These are phyloP conservation scores for Willisornis vidua DNA, from an alignment of 2,113 vertebrate genomes.

Conservation along the genomic window DNA sequence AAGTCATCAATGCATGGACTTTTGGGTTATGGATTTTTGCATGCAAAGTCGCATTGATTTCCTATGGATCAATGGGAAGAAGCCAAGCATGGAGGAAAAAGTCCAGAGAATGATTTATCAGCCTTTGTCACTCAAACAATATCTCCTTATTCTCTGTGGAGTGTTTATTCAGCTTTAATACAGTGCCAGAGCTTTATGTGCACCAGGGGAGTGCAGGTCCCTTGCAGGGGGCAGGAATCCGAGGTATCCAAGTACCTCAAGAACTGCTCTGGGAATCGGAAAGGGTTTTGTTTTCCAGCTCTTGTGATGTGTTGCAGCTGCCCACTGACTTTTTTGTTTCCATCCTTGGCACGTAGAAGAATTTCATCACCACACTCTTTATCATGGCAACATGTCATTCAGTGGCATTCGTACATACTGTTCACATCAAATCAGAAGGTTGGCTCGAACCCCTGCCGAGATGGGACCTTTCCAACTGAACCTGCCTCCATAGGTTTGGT, in stretches of 20 bases:
- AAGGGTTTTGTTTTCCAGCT: constrained; percentile 49
- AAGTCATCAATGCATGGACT: constrained; percentile 17
- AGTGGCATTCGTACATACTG: constrained; percentile 49
- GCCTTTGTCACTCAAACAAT: constrained; percentile 11
- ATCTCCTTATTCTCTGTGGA: background rate
- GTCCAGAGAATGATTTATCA: constrained; percentile 45
- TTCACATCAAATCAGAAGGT: constrained; percentile 63
- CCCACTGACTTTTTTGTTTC: constrained; percentile 67
- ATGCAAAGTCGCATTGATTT: background rate
- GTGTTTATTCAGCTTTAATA: background rate
- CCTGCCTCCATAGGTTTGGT: constrained; percentile 55
- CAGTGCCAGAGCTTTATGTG: background rate
- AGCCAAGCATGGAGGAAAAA: constrained; percentile 32
- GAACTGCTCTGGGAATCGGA: background rate
- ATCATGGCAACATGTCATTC: constrained; percentile 67
- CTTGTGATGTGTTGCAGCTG: constrained; percentile 62
- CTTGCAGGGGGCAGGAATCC: background rate
- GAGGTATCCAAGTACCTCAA: background rate
- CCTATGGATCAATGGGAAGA: constrained; percentile 31
- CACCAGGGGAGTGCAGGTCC: background rate
- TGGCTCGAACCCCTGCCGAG: constrained; percentile 45
- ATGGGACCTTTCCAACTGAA: constrained; percentile 59
- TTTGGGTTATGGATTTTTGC: constrained; percentile 39
- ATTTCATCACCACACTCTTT: constrained; percentile 66
- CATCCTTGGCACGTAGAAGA: constrained; percentile 31